Base-by-base conservation (phyloP, 64 coral and sea anemone species). In the Acropora tenuis region DNA sequence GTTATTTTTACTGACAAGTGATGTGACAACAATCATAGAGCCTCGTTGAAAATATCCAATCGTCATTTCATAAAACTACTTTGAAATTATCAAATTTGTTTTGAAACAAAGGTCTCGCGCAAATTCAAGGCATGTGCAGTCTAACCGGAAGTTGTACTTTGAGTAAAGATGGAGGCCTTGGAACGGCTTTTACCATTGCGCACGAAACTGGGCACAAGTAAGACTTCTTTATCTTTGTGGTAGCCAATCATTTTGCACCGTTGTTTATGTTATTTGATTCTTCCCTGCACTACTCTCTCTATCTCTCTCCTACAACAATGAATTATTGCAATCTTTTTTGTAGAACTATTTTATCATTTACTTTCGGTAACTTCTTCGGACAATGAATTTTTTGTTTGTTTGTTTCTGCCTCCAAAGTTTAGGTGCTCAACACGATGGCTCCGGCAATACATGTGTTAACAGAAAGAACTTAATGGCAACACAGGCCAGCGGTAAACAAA, bases 141-240 rank as follows among this genome's bases (percentile, higher is more conserved):
- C 16, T 86, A 1, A 72, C 74, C 11, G 76, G 75, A 43, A 92
- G 91, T 61, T 92, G 83, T 48, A 87, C 83, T 1, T 43, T 92
- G 3, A 92, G 85, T 43, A 68, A 78, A 55, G 91, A 92, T 79
- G 85, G 63, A 3, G 91, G 91, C 15, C 91, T 92, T 43, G 91
- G 91, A n/a, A 87, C 91, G 8, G 91, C 91, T 3, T 92, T 78
- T 17, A 92, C 91, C 19, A 92, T 92, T 13, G 91, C 71, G 12
- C 91, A 92, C 48, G 91, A 92, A 80, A 92, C 91, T 11, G 91
- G 83, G 9, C 91, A 92, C 75, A 92, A 92, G 91, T 92, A 48
- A 87, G 91, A 67, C 59, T 0, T 76, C 57, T 15, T 59, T 8
- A 58, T 12, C 6, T 61, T 6, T 1, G 10, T 30, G 0, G 15